Evolutionary conservation across 2,888 invertebrate genomes (phyloP).

Genomic region (Hirtodrosophila trivittata): DNA sequence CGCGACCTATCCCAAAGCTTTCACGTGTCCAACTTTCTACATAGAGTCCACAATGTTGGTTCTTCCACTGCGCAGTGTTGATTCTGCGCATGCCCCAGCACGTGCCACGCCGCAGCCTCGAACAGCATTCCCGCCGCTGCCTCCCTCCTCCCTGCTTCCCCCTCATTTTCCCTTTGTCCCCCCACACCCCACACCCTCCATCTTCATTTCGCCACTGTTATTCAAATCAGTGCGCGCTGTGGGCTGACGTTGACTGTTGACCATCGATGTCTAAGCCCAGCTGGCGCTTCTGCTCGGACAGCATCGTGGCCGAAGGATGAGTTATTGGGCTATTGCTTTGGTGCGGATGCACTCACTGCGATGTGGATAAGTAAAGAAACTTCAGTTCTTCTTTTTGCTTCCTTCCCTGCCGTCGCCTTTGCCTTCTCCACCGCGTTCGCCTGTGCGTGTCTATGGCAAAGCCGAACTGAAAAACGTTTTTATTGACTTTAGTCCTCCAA

Average conservation of each 20-base stretch:
- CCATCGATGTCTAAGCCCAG: constrained; percentile 22
- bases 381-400: constrained; percentile 3
- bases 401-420: not conserved
- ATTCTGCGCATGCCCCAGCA: constrained; percentile 63
- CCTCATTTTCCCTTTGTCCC: constrained; percentile 10
- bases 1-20: constrained; percentile 72
- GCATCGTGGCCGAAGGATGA: not conserved
- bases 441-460: constrained; percentile 53
- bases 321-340: constrained; percentile 12
- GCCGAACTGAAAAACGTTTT: constrained; percentile 36
- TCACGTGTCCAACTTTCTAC: constrained; percentile 14
- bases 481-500: constrained; percentile 72
- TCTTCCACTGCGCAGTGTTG: constrained; percentile 73
- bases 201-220: constrained; percentile 29
- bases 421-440: not conserved
- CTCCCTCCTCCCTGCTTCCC: constrained; percentile 3
- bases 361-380: constrained; percentile 16
- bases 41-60: constrained; percentile 43
- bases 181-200: not conserved
- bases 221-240: constrained; percentile 64
- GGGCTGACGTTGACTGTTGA: constrained; percentile 53
- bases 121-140: constrained; percentile 45
- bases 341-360: constrained; percentile 24
- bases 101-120: constrained; percentile 64
- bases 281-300: constrained; percentile 9